A percentile compares a stretch with the other conserved stretches of the same genome.
phyloP scores from a whole-genome alignment of 2,113 vertebrate species.

The Plotosus lineatus region DNA sequence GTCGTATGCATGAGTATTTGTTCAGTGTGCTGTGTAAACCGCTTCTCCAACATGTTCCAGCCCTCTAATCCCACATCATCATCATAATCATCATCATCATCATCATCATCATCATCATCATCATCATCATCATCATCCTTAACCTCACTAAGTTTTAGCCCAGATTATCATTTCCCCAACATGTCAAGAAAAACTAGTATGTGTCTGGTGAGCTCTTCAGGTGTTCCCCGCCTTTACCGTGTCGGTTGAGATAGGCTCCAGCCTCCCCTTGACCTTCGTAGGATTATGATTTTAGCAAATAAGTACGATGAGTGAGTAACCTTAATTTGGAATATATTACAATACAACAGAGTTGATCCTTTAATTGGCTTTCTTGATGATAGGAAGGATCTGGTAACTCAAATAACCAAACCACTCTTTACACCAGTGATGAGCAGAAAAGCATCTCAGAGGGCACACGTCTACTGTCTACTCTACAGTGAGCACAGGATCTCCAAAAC shows the following conservation, averaged over 20 bases:
- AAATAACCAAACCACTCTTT: too few relatives aligned
- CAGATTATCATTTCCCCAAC: slow-evolving; percentile 58
- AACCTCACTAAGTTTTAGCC: slow-evolving; percentile 48
- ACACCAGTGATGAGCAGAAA: background rate
- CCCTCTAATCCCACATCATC: slow-evolving; percentile 5
- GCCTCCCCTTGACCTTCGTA: too few relatives aligned
- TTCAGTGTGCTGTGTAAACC: slow-evolving; percentile 21
- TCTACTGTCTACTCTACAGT: background rate
- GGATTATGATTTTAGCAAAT: too few relatives aligned
- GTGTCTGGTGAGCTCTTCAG: too few relatives aligned
- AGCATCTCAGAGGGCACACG: background rate
- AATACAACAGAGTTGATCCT: background rate
- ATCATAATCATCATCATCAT: slow-evolving; percentile 51
- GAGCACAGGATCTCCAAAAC: background rate
- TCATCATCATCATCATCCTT: slow-evolving; percentile 49
- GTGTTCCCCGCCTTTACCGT: too few relatives aligned
- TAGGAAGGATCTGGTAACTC: background rate
- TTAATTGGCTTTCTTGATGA: background rate
- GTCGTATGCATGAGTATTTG: slow-evolving; percentile 53
- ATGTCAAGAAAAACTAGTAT: slow-evolving; percentile 40
- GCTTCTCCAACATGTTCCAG: slow-evolving; percentile 31
- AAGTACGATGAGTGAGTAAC: too few relatives aligned
- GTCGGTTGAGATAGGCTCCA: too few relatives aligned
- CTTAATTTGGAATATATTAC: background rate
- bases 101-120: slow-evolving; percentile 51